phyloP scores from a whole-genome alignment of 2,888 invertebrate genomes.

The Thysanoteuthis rhombus region DNA sequence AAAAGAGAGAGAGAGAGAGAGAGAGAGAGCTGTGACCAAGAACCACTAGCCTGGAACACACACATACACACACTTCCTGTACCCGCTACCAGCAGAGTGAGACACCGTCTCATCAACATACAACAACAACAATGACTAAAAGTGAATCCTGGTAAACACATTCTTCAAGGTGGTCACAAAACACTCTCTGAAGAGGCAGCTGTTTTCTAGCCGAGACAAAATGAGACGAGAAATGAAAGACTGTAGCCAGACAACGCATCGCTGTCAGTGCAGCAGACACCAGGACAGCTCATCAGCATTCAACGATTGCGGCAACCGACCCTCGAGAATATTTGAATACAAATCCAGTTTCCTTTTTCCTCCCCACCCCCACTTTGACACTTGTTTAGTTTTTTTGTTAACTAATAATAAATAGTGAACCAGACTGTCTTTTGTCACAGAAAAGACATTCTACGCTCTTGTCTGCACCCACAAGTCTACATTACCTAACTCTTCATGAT shows the following conservation, averaged over 20 bases:
- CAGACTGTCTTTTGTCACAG: background rate
- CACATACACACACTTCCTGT: background rate
- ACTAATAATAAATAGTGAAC: background rate
- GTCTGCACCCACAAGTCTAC: background rate
- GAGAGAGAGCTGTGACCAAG: background rate
- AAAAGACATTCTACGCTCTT: background rate
- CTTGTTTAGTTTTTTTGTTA: background rate
- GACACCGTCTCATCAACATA: background rate
- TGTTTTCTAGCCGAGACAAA: background rate
- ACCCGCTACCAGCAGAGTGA: background rate
- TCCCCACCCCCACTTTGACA: no score
- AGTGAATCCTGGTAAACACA: background rate
- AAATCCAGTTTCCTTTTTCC: background rate
- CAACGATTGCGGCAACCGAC: background rate
- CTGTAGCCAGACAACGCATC: background rate
- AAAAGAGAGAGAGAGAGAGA: no score
- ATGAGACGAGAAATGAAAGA: background rate
- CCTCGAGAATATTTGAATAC: background rate
- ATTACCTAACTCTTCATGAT: background rate
- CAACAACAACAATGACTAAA: background rate
- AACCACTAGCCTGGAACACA: background rate
- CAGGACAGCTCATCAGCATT: background rate
- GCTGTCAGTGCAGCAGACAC: background rate
- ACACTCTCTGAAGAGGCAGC: background rate
- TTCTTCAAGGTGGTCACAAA: background rate